Conservation (phyloP, 2,797 vertebrate species). For the Lerista edwardsae region DNA sequence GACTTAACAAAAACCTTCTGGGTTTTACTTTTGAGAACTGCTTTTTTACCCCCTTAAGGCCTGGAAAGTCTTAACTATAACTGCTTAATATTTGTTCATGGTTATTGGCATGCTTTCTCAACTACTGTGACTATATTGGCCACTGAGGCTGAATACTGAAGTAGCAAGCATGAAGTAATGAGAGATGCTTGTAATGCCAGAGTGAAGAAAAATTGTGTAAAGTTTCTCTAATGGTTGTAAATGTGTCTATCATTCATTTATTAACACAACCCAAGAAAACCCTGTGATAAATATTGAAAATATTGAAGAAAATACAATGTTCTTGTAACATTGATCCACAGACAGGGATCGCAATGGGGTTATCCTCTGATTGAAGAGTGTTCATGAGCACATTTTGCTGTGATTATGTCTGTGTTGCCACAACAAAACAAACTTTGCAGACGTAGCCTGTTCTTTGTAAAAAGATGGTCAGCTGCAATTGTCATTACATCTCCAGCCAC, state of each 20-base stretch:
- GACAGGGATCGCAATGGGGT: background rate
- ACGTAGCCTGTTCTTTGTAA: background rate
- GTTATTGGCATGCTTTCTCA: background rate
- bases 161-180: background rate
- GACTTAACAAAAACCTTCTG: background rate
- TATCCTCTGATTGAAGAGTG: background rate
- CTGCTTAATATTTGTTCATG: background rate
- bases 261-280: conserved; percentile 25
- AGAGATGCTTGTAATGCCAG: background rate
- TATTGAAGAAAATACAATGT: too few relatives aligned
- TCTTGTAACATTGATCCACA: background rate
- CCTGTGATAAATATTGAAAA: background rate
- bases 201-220: conserved; percentile 17
- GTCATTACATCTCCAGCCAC: background rate
- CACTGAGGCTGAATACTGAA: background rate
- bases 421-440: conserved; percentile 57
- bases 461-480: background rate
- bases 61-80: too few relatives aligned
- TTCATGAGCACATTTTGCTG: conserved; percentile 13
- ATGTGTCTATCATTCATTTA: background rate
- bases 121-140: background rate
- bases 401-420: conserved; percentile 6
- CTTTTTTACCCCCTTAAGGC: background rate
- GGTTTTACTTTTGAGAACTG: background rate
- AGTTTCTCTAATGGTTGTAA: conserved; percentile 27